phyloP scores from a whole-genome alignment of 2,797 vertebrate genomes.

The Tarsius wallacei region DNA sequence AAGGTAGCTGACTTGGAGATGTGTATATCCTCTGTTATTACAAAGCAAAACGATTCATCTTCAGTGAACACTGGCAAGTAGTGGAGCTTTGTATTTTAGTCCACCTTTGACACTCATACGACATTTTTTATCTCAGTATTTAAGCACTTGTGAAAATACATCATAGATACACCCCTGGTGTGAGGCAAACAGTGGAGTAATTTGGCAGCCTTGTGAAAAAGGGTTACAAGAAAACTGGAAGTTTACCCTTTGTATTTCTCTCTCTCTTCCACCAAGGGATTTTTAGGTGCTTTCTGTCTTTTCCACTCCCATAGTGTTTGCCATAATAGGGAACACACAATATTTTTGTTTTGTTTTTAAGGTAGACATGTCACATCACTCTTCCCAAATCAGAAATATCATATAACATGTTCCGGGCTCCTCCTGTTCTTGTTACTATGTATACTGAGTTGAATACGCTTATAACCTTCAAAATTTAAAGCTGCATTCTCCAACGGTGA shows the following conservation, averaged over 20 bases:
- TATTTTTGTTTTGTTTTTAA: neutral
- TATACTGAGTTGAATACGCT: neutral
- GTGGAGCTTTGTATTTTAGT: constrained; percentile 51
- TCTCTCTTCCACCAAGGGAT: constrained; percentile 48
- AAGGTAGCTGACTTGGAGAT: constrained; percentile 55
- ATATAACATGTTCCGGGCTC: neutral
- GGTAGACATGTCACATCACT: neutral
- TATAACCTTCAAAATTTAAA: neutral
- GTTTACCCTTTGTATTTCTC: constrained; percentile 25
- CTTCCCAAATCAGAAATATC: constrained; percentile 17
- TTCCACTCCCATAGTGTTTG: neutral
- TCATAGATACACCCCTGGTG: constrained; percentile 69
- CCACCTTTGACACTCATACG: constrained; percentile 68
- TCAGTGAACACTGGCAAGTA: constrained; percentile 57
- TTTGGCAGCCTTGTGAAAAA: constrained; percentile 51
- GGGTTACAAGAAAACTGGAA: constrained; percentile 15
- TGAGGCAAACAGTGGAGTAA: constrained; percentile 65
- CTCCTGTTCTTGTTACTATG: neutral
- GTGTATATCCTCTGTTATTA: constrained; percentile 61
- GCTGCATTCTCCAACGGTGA: neutral
- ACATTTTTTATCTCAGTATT: constrained; percentile 71
- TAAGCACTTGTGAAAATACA: constrained; percentile 79
- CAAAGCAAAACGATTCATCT: constrained; percentile 77
- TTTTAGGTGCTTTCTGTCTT: constrained; percentile 60
- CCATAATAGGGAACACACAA: neutral